phyloP scores from a whole-genome alignment of 2,113 vertebrate genomes.

The Herpailurus yagouaroundi region DNA sequence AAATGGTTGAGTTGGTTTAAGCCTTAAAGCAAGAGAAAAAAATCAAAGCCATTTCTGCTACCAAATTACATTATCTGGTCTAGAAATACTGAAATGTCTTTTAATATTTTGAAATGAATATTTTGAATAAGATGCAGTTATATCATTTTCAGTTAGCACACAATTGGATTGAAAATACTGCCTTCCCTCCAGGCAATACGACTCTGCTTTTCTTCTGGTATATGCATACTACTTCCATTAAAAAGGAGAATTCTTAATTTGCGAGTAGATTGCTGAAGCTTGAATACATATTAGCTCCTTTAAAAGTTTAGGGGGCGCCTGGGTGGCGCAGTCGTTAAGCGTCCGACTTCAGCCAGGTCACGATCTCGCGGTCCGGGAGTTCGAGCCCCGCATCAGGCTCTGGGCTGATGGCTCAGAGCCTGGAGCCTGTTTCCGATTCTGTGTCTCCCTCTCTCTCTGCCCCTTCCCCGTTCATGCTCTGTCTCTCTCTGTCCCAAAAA shows the following conservation, averaged over 20 bases:
- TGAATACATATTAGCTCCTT: not conserved
- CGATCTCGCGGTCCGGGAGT: too few relatives aligned
- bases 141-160: not conserved
- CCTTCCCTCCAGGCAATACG: not conserved
- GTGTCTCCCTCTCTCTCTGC: too few relatives aligned
- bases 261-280: not conserved
- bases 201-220: not conserved
- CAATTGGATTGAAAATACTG: not conserved
- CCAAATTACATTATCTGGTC: constrained; percentile 36
- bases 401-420: too few relatives aligned
- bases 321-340: too few relatives aligned
- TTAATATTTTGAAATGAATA: constrained; percentile 52
- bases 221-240: not conserved
- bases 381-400: too few relatives aligned
- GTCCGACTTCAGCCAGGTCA: too few relatives aligned
- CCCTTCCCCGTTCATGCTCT: too few relatives aligned
- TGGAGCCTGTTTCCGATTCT: too few relatives aligned
- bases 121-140: constrained; percentile 20
- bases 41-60: constrained; percentile 46
- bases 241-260: constrained; percentile 25
- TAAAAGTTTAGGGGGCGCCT: not conserved
- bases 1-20: constrained; percentile 47
- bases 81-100: constrained; percentile 46
- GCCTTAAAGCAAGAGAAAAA: constrained; percentile 46
- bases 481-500: too few relatives aligned